Conservation (phyloP, 2,797 vertebrate species). For the Todus mexicanus region DNA sequence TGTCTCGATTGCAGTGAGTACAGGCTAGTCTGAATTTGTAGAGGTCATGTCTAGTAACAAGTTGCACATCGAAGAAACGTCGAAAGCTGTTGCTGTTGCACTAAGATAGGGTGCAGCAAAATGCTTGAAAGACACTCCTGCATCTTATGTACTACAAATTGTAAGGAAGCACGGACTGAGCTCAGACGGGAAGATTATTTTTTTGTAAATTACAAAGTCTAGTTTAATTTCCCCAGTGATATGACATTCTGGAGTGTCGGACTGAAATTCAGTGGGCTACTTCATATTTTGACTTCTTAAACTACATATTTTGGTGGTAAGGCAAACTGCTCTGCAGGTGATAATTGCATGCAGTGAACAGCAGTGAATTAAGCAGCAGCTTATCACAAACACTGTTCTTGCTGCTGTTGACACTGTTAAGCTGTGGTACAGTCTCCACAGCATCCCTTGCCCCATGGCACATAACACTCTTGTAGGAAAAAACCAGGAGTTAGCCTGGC, state of each 20-base stretch:
- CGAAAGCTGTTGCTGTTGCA: neutral
- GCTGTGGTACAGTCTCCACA: neutral
- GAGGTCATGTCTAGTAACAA: neutral
- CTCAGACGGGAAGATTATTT: neutral
- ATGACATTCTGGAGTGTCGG: neutral
- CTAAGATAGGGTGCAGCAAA: neutral
- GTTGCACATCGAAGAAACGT: neutral
- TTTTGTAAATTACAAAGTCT: neutral
- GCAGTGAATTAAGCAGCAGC: neutral
- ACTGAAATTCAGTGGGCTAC: neutral
- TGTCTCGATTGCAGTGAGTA: neutral
- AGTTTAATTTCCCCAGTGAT: neutral
- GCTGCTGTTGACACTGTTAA: fast-evolving
- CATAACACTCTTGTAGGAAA: neutral
- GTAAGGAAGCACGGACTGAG: neutral
- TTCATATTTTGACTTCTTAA: neutral
- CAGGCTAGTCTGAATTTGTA: neutral
- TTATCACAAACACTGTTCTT: neutral
- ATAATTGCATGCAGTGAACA: neutral
- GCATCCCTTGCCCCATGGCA: neutral
- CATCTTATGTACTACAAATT: neutral
- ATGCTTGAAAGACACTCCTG: neutral
- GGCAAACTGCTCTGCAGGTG: neutral
- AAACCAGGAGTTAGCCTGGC: neutral
- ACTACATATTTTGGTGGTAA: neutral